Base-by-base conservation (phyloP, 2,113 vertebrate genomes). In the Poicephalus gulielmi region DNA sequence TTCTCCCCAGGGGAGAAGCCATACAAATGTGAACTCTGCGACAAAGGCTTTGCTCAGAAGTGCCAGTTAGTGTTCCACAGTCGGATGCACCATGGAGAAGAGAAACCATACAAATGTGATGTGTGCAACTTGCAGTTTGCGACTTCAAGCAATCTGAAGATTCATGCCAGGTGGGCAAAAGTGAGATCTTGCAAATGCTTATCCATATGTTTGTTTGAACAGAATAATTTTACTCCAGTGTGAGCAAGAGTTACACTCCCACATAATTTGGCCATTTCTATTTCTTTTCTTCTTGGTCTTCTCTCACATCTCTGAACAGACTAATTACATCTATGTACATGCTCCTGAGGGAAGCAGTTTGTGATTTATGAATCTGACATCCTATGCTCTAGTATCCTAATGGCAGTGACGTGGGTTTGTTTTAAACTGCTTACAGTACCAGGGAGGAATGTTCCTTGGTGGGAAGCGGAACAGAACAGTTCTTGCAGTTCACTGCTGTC, bases 21-120 rank as follows among this genome's bases (percentile, higher is more conserved):
- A 83, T 99, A 98, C 92, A 98, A 98, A 78, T 99, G 98, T 94
- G 98, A 98, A 57, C 96, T 98, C 10, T 99, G 98, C 24, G 98
- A 98, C 91, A 99, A 99, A 98, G 98, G 98, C 88, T 99, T 99
- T 97, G 98, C 98, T 76, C 99, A 99, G 96, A 99, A 99, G 97
- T 99, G 99, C 93, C 99, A 99, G 97, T 96, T 99, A 39, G 98
- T 99, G 88, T 99, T 99, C 96, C 99, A 99, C 95, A 99, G 98
- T 84, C 98, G 98, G 43, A 99, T 99, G 99, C 98, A 99, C 90
- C 99, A 99, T 0, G 99, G 99, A n/a, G 99, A 99, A 86, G 98
- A 99, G 97, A 99, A 99, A 83, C 99, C 99, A 0, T 99, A 99
- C 97, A 98, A 98, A 86, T 99, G 98, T 89, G 98, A 98, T 70